Conservation (phyloP, 2,797 vertebrate species). For the Hippopotamyrus pictus region DNA sequence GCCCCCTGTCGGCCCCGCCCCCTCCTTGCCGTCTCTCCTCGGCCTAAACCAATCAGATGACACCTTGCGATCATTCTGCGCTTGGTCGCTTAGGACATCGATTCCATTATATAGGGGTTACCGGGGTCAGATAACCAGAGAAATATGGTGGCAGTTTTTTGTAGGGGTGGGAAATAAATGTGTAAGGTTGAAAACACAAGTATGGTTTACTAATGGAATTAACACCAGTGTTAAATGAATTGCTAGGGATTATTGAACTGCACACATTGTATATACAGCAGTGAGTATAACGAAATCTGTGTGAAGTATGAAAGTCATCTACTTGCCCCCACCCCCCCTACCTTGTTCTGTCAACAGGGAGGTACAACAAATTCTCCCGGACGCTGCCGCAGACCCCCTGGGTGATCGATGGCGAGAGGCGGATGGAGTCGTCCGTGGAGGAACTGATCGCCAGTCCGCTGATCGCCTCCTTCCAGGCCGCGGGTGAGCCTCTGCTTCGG, state of each 20-base stretch:
- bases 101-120: background rate
- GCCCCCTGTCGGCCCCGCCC: background rate
- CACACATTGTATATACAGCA: background rate
- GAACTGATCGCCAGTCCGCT: constrained; percentile 85
- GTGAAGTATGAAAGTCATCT: background rate
- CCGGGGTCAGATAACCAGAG: background rate
- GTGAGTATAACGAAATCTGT: background rate
- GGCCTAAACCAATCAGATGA: background rate
- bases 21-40: background rate
- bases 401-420: constrained; percentile 94
- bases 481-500: constrained; percentile 60
- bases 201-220: background rate
- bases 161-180: background rate
- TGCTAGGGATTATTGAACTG: background rate
- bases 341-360: constrained; percentile 58
- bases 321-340: background rate
- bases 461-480: constrained; percentile 72
- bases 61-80: background rate
- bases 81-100: background rate
- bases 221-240: background rate
- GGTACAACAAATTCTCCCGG: constrained; percentile 95
- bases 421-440: constrained; percentile 95
- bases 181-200: background rate
- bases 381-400: constrained; percentile 95
- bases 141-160: background rate